A percentile compares a stretch with the other conserved stretches of the same genome.
Conservation (phyloP, 2,888 invertebrate species). For the Chalcis sispes region DNA sequence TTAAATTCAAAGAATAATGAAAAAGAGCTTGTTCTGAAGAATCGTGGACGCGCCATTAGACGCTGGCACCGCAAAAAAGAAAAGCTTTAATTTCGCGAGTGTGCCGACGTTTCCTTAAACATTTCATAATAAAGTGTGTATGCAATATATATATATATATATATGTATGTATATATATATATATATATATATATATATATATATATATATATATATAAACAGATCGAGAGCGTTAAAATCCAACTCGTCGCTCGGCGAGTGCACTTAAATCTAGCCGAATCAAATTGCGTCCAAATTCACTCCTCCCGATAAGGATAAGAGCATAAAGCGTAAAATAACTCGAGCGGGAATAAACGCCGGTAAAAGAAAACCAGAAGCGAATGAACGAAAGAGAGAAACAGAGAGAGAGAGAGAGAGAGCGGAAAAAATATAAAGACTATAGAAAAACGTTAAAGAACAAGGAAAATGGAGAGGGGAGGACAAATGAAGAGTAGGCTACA, state of each 20-base stretch:
- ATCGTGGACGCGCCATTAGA: not conserved
- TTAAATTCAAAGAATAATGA: not conserved
- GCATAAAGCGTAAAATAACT: slow-evolving; percentile 44
- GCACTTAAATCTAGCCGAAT: slow-evolving; percentile 38
- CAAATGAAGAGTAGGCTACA: no score
- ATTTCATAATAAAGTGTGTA: not conserved
- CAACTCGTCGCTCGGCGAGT: slow-evolving; percentile 32
- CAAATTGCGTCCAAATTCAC: slow-evolving; percentile 47
- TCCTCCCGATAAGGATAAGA: slow-evolving; percentile 38
- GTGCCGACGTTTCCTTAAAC: not conserved
- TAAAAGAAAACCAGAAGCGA: not conserved
- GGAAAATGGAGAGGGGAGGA: not conserved
- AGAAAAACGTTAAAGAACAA: not conserved
- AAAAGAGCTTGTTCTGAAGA: not conserved
- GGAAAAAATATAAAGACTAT: no score
- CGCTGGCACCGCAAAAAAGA: no score
- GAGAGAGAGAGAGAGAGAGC: not conserved
- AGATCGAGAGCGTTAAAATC: slow-evolving; percentile 9
- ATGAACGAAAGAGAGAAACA: not conserved
- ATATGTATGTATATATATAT: no score
- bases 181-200: no score
- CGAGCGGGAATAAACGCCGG: not conserved
- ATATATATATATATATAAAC: no score
- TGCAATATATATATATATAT: no score
- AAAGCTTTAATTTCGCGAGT: not conserved